A percentile compares a stretch with the other conserved stretches of the same genome.
Conservation (phyloP, 2,797 vertebrate genomes). For the Anomalospiza imberbis region DNA sequence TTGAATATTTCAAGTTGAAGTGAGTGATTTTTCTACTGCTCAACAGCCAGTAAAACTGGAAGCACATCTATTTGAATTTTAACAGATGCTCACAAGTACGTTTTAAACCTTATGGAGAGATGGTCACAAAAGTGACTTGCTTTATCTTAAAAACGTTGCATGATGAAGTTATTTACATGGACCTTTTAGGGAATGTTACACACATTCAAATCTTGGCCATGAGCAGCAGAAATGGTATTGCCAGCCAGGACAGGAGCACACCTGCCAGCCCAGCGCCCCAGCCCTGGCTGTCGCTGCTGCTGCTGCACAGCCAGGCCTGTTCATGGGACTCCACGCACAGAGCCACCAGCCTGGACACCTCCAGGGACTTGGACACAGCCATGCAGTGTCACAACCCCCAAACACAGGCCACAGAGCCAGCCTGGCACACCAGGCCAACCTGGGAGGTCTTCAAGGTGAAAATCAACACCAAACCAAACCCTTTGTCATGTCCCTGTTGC, state of each 20-base stretch:
- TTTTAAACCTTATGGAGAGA: neutral
- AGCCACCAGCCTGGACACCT: neutral
- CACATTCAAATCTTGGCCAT: neutral
- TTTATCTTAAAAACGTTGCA: neutral
- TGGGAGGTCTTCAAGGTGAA: neutral
- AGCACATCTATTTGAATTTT: neutral
- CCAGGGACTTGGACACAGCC: neutral
- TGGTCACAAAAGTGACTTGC: neutral
- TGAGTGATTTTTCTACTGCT: neutral
- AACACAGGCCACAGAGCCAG: accelerated
- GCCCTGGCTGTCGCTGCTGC: neutral
- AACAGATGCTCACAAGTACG: neutral
- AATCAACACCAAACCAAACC: neutral
- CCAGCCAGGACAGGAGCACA: neutral
- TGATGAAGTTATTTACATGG: neutral
- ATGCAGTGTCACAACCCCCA: accelerated
- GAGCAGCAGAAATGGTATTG: neutral
- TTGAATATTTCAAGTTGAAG: neutral
- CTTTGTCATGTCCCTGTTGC: neutral
- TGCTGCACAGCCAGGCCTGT: neutral
- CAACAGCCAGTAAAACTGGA: neutral
- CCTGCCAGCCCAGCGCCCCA: neutral
- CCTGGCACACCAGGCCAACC: accelerated
- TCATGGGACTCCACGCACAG: neutral
- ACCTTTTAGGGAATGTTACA: neutral